Conservation (phyloP, 2,888 invertebrate genomes). For the Dryocosmus kuriphilus region DNA sequence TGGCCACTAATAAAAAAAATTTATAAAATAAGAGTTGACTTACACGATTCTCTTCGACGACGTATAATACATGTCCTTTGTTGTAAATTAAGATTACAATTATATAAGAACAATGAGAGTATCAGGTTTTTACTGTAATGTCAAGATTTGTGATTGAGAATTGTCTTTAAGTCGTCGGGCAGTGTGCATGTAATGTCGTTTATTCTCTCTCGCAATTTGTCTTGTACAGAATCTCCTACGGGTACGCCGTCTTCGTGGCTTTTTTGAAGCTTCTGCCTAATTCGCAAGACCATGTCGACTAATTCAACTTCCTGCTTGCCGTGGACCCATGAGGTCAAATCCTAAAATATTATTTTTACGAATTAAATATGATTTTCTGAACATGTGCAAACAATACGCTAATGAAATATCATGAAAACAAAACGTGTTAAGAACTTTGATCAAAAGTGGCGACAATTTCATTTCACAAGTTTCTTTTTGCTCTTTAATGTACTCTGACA, state of each 20-base stretch:
- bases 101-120: slow-evolving; percentile 13
- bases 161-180: slow-evolving; percentile 92
- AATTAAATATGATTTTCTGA: slow-evolving; percentile 25
- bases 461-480: no score
- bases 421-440: no score
- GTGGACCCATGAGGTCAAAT: slow-evolving; percentile 93
- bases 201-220: slow-evolving; percentile 84
- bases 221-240: slow-evolving; percentile 82
- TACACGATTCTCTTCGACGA: neutral
- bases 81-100: neutral
- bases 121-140: slow-evolving; percentile 50
- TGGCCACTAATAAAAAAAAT: neutral
- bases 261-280: slow-evolving; percentile 91
- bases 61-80: neutral
- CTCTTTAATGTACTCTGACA: no score
- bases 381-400: neutral
- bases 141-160: slow-evolving; percentile 83
- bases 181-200: slow-evolving; percentile 90
- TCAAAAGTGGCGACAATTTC: no score
- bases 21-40: neutral
- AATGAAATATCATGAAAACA: no score
- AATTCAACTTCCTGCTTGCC: slow-evolving; percentile 98
- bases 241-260: slow-evolving; percentile 80
- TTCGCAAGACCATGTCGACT: slow-evolving; percentile 96
- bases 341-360: slow-evolving; percentile 79